Evolutionary conservation across 2,888 invertebrate genomes (phyloP), one percentile per base, ranked within the genome.

Genomic region (Drosophila leonis): DNA sequence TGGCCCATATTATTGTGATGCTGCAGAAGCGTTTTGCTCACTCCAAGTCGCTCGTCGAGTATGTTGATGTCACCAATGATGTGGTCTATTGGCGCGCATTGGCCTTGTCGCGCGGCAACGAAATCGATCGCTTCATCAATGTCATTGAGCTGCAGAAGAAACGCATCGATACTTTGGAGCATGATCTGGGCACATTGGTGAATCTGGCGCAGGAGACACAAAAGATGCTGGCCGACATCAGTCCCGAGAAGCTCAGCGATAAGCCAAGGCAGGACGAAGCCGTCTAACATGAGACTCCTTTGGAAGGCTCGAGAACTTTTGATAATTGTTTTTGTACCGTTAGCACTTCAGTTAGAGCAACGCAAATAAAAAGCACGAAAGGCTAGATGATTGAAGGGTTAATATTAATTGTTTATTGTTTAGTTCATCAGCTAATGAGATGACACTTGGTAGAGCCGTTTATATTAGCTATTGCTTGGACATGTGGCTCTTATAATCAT

Each of bases 171-270:
- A 15, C 37, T 0, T 33, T 80, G 15, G 80, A 80, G 49, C 13
- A 31, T 3, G 80, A 82, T 70, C 57, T 82, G 2, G n/a, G 29
- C 18, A 55, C 37, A 1, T n/a, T 80, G 56, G 49, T 79, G 6
- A 31, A 2, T n/a, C 18, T 79, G 56, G 75, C 75, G 0, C 54
- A 64, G 27, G 75, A 79, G 8, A 75, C 80, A 1, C 75, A 82
- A 44, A 18, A 59, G 37, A 44, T 70, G 64, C 27, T 82, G 15
- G 31, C 57, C 20, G 49, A 71, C 3, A 54, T 77, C 9, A 29
- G 20, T 18, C 12, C 51, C 10, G 54, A 65, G 9, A 35, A 35
- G 9, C 0, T 35, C 9, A n/a, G 7, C 15, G 48, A 63, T 6
- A 41, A 59, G 42, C 33, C 44, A 18, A 12, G 24, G 8, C 31